Evolutionary conservation across 2,888 invertebrate genomes (phyloP), one percentile per base, ranked within the genome.

Genomic region (Phasia obesa): DNA sequence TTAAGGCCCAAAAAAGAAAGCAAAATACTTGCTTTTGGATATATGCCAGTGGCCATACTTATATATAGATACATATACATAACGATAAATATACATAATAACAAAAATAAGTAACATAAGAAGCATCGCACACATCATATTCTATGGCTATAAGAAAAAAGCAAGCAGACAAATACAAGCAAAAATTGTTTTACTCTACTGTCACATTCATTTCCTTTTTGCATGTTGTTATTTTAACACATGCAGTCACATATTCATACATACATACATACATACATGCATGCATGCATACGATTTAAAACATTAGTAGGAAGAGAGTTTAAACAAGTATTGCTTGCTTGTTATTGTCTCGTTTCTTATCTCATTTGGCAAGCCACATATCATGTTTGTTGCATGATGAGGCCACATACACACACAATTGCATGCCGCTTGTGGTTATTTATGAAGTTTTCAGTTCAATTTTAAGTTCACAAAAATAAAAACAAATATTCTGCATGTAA

Each of bases 381-480:
- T 84, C 84, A 81, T 84, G 81, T 84, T 75, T 75, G 75, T 84
- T 80, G 71, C 76, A 69, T 69, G 73, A 75, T 67, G 65, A 21
- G 73, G 78, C 65, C 51, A 60, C 19, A 59, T 47, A 69, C 21
- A 47, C 62, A 53, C 13, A 35, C 86, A 87, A 84, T 86, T 88
- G 86, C 86, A 86, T 86, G 86, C 87, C 86, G 87, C 87, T 85
- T 87, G 86, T 76, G 87, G 87, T 84, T 84, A 82, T 81, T 84
- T 78, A 80, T 82, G 81, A 84, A 84, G 67, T 70, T 81, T 78
- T 71, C 79, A 75, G 75, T 83, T 83, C 69, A 82, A 74, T 77
- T 82, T 62, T 69, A 62, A 77, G 73, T 73, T 82, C 75, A 75
- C 75, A 75, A 44, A 75, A 65, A 75, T 23, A 75, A 75, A 75